Conservation (phyloP, 2,113 vertebrate genomes). For the Albula glossodonta region DNA sequence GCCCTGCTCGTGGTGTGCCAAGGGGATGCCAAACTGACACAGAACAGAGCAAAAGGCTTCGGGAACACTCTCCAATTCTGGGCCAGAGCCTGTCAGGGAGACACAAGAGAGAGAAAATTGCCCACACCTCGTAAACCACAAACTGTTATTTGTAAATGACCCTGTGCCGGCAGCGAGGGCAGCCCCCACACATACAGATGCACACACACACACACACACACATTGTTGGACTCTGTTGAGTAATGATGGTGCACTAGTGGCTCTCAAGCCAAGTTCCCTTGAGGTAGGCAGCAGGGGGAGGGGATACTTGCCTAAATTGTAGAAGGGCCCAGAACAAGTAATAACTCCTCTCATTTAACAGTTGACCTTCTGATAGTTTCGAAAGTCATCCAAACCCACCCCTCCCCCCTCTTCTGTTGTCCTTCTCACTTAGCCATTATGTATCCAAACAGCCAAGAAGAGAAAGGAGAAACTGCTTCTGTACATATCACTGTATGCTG, state of each 20-base stretch:
- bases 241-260: neutral
- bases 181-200: neutral
- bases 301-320: neutral
- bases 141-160: constrained; percentile 6
- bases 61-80: neutral
- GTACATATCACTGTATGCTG: no score
- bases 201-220: neutral
- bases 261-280: neutral
- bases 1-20: neutral
- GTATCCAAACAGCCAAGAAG: no score
- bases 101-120: no score
- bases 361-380: neutral
- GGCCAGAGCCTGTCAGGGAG: neutral
- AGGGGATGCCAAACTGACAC: neutral
- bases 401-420: neutral
- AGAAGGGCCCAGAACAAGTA: neutral
- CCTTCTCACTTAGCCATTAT: neutral
- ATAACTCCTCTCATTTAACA: neutral
- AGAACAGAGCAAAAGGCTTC: neutral
- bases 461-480: no score
- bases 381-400: neutral
- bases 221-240: neutral
- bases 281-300: neutral
- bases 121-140: neutral
- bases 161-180: neutral